Base-by-base conservation (phyloP, 2,113 vertebrate genomes). In the Archilochus colubris region DNA sequence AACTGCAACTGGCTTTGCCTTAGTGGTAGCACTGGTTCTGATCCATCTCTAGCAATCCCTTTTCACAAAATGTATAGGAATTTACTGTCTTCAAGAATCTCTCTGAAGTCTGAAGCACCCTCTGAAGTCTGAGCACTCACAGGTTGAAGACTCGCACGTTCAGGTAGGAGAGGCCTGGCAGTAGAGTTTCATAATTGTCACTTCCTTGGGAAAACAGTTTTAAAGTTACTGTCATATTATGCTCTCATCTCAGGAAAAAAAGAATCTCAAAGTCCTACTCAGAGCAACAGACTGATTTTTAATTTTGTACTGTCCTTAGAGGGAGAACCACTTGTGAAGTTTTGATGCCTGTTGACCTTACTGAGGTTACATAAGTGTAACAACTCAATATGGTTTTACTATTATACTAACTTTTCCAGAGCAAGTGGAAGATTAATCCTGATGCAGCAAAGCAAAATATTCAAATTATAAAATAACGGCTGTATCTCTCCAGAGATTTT, bases 1-100 rank as follows among this genome's bases (percentile, higher is more conserved):
- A 89, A 82, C 87, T 68, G 74, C 74, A 94, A 15, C 74, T 91
- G 94, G 78, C 75, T 95, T 95, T 93, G 88, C 44, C 82, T 72
- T 85, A n/a, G 67, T 72, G 66, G 74, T 54, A 91, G 51, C 30
- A 46, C 38, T 76, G 23, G 82, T 89, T 93, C 61, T 53, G 0
- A 64, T 93, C 70, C 40, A 64, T 69, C 57, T 66, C 57, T 77
- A 82, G 36, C n/a, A 38, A 61, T n/a, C 14, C 5, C 3, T 58
- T 87, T 92, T 79, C 54, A 82, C 17, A 43, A 89, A 75, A 87
- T 44, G 5, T 36, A 10, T 79, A 57, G 62, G 54, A 91, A 58
- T 82, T 87, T 73, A 16, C 44, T 79, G 28, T 61, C 44, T 93
- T 44, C 85, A 50, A 69, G 40, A 82, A 40, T 76, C 18, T 63